Percentiles rank a stretch among this genome's conserved stretches.
Conservation (phyloP, 2,888 invertebrate species). For the Opisthograptis luteolata region DNA sequence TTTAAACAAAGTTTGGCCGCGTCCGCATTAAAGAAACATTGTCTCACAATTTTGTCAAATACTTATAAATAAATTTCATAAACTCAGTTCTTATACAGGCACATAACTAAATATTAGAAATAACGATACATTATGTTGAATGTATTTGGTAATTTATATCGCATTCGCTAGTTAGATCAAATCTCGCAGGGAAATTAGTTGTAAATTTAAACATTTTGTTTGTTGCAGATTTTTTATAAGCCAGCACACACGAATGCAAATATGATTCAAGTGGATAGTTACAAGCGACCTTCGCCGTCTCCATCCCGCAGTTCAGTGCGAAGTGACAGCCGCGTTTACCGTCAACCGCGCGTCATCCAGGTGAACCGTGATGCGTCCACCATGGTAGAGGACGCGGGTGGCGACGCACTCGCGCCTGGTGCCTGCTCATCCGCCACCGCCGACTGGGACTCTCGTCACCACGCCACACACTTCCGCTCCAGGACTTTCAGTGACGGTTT, state of each 20-base stretch:
- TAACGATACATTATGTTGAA: too few relatives aligned
- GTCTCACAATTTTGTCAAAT: constrained; percentile 26
- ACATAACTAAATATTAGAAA: too few relatives aligned
- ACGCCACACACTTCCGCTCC: constrained; percentile 72
- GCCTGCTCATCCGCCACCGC: constrained; percentile 36
- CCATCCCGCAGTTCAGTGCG: constrained; percentile 77
- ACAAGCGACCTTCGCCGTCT: constrained; percentile 78
- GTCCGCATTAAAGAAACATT: constrained; percentile 32
- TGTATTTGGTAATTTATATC: too few relatives aligned
- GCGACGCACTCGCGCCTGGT: constrained; percentile 35
- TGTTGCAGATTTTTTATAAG: too few relatives aligned
- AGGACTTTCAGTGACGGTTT: constrained; percentile 81
- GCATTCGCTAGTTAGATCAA: too few relatives aligned
- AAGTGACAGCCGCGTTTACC: constrained; percentile 71
- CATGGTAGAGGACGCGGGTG: constrained; percentile 69
- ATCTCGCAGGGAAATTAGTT: too few relatives aligned
- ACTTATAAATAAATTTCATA: constrained; percentile 5
- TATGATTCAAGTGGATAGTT: constrained; percentile 77
- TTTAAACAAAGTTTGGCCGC: constrained; percentile 31
- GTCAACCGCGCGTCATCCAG: constrained; percentile 78
- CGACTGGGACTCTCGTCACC: constrained; percentile 66
- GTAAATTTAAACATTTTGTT: constrained; percentile 29
- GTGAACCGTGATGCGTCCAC: constrained; percentile 81
- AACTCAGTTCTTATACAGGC: constrained; percentile 12
- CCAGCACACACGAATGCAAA: constrained; percentile 29